phyloP scores from a whole-genome alignment of 2,888 invertebrate species.

The Drosophila subquinaria region DNA sequence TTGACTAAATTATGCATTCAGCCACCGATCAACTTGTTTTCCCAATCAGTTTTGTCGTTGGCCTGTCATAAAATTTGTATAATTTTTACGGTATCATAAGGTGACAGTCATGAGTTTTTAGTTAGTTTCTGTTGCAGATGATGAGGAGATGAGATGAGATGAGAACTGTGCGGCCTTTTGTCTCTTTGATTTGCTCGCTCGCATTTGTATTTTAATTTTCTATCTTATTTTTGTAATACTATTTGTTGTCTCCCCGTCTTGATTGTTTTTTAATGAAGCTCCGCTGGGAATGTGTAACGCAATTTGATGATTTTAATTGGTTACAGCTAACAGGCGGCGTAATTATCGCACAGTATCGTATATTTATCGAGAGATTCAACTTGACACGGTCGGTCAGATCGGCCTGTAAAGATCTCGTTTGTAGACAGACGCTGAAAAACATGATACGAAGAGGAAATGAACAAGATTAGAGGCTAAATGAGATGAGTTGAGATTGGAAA shows the following conservation, averaged over 20 bases:
- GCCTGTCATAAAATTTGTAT: conserved; percentile 77
- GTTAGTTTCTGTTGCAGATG: conserved; percentile 53
- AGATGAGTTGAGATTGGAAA: conserved; percentile 41
- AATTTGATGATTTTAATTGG: conserved; percentile 78
- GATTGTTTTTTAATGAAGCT: conserved; percentile 77
- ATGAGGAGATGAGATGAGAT: conserved; percentile 24
- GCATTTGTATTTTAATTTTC: conserved; percentile 65
- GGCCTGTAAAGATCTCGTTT: conserved; percentile 46
- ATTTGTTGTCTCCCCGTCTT: conserved; percentile 16
- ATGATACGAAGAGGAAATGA: conserved; percentile 15
- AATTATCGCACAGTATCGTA: conserved; percentile 57
- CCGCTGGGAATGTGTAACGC: conserved; percentile 69
- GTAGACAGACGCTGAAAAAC: conserved; percentile 16
- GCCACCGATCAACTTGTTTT: conserved; percentile 74
- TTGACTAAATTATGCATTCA: conserved; percentile 72
- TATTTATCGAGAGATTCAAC: conserved; percentile 34
- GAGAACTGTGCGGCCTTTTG: conserved; percentile 37
- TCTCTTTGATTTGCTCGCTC: conserved; percentile 73
- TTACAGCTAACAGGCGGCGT: conserved; percentile 61
- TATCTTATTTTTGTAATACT: conserved; percentile 5
- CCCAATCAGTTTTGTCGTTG: conserved; percentile 75
- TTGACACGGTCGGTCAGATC: conserved; percentile 31
- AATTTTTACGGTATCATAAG: conserved; percentile 74
- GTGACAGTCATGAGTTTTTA: conserved; percentile 75
- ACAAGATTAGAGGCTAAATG: conserved; percentile 26